Evolutionary conservation across 53 echinoderm and acorn worm genomes (phyloP).

Genomic region (Apostichopus leukothele): DNA sequence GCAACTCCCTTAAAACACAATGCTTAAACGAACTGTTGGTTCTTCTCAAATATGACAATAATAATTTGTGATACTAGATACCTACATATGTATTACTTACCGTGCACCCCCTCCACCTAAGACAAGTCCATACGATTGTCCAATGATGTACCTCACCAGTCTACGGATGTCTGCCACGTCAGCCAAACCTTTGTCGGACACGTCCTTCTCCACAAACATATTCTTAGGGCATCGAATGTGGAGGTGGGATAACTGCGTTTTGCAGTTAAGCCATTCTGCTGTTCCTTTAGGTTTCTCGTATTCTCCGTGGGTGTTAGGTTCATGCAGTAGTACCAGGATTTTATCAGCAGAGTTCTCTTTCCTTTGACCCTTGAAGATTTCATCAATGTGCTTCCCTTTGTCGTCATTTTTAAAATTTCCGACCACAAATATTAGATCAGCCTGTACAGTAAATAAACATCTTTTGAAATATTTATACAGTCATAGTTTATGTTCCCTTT

Average conservation of each 20-base stretch:
- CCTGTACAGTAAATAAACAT: background rate
- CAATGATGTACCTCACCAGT: background rate
- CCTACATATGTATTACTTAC: background rate
- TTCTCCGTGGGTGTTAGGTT: background rate
- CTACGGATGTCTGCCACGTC: background rate
- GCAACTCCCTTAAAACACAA: no score
- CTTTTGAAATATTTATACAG: no score
- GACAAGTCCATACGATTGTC: slow-evolving; percentile 5
- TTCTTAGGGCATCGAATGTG: slow-evolving; percentile 16
- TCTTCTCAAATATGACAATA: no score
- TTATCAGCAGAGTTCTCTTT: background rate
- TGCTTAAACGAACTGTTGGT: no score
- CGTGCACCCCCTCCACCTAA: slow-evolving; percentile 15
- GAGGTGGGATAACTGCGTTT: background rate
- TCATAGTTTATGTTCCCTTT: no score
- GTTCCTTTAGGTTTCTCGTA: background rate
- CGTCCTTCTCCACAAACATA: background rate
- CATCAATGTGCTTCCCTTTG: background rate
- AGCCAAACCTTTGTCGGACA: background rate
- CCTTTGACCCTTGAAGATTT: background rate
- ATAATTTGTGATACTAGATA: no score
- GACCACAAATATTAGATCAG: background rate
- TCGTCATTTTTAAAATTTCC: background rate
- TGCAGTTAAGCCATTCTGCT: background rate
- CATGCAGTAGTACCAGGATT: background rate